Evolutionary conservation across 2,113 vertebrate species (phyloP), one percentile per base, ranked within the genome.

Genomic region (Morone chrysops): DNA sequence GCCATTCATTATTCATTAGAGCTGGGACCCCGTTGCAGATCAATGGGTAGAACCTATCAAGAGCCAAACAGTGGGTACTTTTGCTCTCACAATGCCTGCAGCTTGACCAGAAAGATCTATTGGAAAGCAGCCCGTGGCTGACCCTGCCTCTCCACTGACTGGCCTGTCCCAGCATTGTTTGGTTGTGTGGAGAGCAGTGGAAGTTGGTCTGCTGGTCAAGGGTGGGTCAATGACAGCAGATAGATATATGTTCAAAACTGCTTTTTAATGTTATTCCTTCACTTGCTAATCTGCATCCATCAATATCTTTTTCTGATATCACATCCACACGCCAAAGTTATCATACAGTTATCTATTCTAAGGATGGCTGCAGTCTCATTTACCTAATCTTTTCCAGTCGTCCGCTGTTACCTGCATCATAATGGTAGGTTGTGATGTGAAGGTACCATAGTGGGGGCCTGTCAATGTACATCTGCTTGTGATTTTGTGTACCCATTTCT

Each of bases 1-100:
- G 62, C 85, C 92, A 93, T 95, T 95, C 94, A 95, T 95, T 94
- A 94, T 96, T 94, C 93, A 95, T 93, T 70, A 87, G 86, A 63
- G 81, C 86, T 87, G 70, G 88, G 82, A 89, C 79, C 78, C 77
- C 83, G 82, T 88, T 80, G 89, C 80, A 92, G 90, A 95, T 94
- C 92, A 92, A 93, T 93, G 90, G 61, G 69, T 73, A 61, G 72
- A 76, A 77, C 70, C 89, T 74, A 88, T 93, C 91, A 89, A 90
- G 93, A 93, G 89, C 89, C 92, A 92, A 91, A 90, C 77, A 76
- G 84, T 47, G 76, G 82, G 67, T 78, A 18, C 81, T 80, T 73
- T 51, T 80, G 71, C 85, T 38, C 73, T 70, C 51, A 48, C 62
- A 71, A 59, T 69, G 82, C 70, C 65, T 69, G 63, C 75, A 75